Base-by-base conservation (phyloP, 2,888 invertebrate genomes). In the Rosalia funebris region DNA sequence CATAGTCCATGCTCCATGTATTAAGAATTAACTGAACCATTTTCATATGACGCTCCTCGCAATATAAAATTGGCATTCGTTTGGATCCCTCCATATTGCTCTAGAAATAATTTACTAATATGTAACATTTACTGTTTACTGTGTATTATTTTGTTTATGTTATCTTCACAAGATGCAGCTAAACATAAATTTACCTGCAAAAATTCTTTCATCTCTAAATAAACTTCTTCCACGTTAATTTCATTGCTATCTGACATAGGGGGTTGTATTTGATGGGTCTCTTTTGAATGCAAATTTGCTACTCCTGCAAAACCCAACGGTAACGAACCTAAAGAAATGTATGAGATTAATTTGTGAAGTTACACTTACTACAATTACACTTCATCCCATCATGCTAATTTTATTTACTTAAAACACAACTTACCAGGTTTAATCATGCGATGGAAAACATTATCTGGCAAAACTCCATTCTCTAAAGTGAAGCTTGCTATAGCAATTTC, bases 221-320 rank as follows among this genome's bases (percentile, higher is more conserved):
- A 84, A 20, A 86, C 76, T 3, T 74, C 72, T 3, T 47, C 15
- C 20, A 76, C 62, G 45, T 74, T 83, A 57, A 78, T 66, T 5
- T 62, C 67, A 42, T 76, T 70, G 1, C 79, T 81, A 2, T 79
- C 69, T 0, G 80, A 79, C 12, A 82, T 74, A 0, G 84, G 82
- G 16, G 81, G 62, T 0, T 79, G 80, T 39, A 87, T 73, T 55
- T 81, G 75, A 70, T 87, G 87, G 0, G 84, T 82, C 1, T 73
- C 69, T 0, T 79, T 73, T 0, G 83, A 78, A 59, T 81, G 79
- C n/a, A 81, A 70, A 44, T 77, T 72, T 0, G 85, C 83, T 12
- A 81, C 81, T 61, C 79, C 75, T 1, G 76, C 75, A 64, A 82
- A 85, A 0, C 86, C 87, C 47, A 79, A 52, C 15, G 78, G 79